phyloP scores from a whole-genome alignment of 2,797 vertebrate species.

The Lacerta bilineata region DNA sequence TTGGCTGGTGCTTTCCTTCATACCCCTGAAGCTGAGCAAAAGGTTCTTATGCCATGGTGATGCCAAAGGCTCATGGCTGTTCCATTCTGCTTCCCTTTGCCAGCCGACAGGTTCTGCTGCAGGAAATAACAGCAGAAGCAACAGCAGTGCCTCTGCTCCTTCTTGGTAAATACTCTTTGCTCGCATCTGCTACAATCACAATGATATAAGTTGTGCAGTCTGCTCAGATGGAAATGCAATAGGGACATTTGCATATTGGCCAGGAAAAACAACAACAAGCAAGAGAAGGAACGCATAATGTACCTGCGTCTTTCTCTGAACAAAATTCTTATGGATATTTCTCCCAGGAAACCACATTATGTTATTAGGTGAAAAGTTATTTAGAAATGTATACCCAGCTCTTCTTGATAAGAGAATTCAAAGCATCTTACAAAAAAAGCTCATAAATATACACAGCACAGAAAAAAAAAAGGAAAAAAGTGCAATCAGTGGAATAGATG shows the following conservation, averaged over 20 bases:
- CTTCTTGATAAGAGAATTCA: not conserved
- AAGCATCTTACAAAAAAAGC: not conserved
- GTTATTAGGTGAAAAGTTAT: conserved; percentile 6
- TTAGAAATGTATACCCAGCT: not conserved
- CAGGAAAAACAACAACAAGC: conserved; percentile 61
- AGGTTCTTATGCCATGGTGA: conserved; percentile 14
- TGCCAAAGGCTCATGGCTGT: conserved; percentile 32
- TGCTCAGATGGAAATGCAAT: conserved; percentile 68
- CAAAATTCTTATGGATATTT: conserved; percentile 49
- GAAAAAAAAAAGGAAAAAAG: not conserved
- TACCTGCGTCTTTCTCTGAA: conserved; percentile 65
- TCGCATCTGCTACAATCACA: conserved; percentile 63
- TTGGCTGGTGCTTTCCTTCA: not conserved
- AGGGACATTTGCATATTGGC: conserved; percentile 72
- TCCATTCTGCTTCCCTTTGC: conserved; percentile 51
- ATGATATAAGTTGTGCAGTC: conserved; percentile 64
- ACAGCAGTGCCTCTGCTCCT: conserved; percentile 63
- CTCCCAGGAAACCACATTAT: conserved; percentile 41
- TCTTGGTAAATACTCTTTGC: conserved; percentile 65
- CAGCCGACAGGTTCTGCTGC: conserved; percentile 63
- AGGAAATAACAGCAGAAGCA: conserved; percentile 74
- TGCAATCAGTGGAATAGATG: not conserved
- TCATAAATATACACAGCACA: not conserved
- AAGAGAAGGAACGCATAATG: conserved; percentile 50
- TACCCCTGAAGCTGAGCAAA: conserved; percentile 17